phyloP scores from a whole-genome alignment of 2,113 vertebrate species.

The Patagioenas fasciata region DNA sequence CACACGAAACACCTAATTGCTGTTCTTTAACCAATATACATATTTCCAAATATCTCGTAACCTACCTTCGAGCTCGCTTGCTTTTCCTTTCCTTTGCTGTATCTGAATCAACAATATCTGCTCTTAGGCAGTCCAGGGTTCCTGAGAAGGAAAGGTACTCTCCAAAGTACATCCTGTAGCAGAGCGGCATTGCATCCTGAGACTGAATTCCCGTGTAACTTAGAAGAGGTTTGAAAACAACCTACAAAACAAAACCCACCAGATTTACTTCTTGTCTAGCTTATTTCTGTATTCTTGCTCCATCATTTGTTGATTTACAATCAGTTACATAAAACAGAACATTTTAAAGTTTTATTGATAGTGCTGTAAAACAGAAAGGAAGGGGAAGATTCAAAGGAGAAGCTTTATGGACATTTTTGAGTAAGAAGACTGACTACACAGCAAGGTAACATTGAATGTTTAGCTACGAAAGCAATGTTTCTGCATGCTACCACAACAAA shows the following conservation, averaged over 20 bases:
- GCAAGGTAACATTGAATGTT: background rate
- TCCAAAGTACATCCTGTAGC: conserved; percentile 97
- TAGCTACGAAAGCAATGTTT: background rate
- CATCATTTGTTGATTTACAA: background rate
- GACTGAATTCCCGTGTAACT: conserved; percentile 94
- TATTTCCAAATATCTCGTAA: background rate
- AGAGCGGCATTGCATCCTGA: conserved; percentile 90
- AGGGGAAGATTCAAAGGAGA: background rate
- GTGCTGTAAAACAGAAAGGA: background rate
- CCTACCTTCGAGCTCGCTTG: conserved; percentile 88
- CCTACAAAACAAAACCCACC: conserved; percentile 73
- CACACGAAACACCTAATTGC: background rate
- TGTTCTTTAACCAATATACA: background rate
- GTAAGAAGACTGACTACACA: background rate
- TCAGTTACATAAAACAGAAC: background rate
- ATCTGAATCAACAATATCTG: conserved; percentile 97
- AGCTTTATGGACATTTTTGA: background rate
- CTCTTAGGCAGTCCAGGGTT: conserved; percentile 92
- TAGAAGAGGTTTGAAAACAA: conserved; percentile 95
- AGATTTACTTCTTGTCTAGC: background rate
- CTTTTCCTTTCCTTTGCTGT: conserved; percentile 93
- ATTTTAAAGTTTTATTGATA: background rate
- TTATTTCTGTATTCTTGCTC: background rate
- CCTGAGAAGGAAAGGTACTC: conserved; percentile 97
- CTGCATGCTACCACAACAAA: background rate